A percentile compares a stretch with the other conserved stretches of the same genome.
Conservation (phyloP, 2,113 vertebrate species). For the Phaethon lepturus region DNA sequence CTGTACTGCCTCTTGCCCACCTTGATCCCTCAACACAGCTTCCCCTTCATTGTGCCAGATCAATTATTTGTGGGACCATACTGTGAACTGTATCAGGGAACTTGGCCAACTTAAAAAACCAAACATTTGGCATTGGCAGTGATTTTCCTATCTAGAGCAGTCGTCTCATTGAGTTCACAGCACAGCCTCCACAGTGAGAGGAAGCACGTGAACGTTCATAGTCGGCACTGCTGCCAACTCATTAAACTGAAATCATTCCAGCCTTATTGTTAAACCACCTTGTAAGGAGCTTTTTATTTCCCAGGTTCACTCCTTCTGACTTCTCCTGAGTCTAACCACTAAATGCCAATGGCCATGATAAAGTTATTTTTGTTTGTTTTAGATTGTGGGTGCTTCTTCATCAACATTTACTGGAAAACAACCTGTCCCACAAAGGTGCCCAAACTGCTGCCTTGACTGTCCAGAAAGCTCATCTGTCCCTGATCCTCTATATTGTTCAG, state of each 20-base stretch:
- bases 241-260: slow-evolving; percentile 16
- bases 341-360: not conserved
- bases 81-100: slow-evolving; percentile 15
- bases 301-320: not conserved
- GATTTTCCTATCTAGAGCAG: slow-evolving; percentile 26
- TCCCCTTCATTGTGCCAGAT: not conserved
- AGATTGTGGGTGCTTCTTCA: not conserved
- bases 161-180: slow-evolving; percentile 19
- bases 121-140: slow-evolving; percentile 41
- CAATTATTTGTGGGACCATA: slow-evolving; percentile 49
- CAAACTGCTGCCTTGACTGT: not conserved
- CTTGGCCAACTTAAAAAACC: slow-evolving; percentile 43
- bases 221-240: not conserved
- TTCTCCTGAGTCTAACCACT: not conserved
- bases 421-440: not conserved
- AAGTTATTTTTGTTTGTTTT: not conserved
- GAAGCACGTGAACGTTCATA: slow-evolving; percentile 21
- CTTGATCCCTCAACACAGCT: slow-evolving; percentile 23
- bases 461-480: not conserved
- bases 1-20: slow-evolving; percentile 8
- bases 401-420: not conserved
- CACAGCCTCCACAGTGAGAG: slow-evolving; percentile 40
- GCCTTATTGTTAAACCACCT: slow-evolving; percentile 37
- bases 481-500: not conserved
- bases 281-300: not conserved